A percentile compares a stretch with the other conserved stretches of the same genome.
These are phyloP conservation scores for Allobates femoralis DNA, from an alignment of 2,797 vertebrate species.

Conservation along the genomic window DNA sequence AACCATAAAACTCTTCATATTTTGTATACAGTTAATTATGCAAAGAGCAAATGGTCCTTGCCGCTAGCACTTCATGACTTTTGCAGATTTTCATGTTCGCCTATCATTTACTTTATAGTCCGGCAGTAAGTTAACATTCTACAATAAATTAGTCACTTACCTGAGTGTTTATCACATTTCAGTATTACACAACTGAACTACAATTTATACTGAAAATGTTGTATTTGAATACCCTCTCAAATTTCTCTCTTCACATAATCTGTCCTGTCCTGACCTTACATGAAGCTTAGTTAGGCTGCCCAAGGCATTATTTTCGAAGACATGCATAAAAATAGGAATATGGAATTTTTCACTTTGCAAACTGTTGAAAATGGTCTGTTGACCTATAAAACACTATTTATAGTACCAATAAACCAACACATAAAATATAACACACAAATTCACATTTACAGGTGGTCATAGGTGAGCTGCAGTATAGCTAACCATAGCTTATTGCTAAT, in stretches of 20 bases:
- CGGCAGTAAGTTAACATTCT: neutral
- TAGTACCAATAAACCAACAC: neutral
- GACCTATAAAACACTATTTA: neutral
- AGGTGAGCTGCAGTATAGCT: neutral
- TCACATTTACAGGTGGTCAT: neutral
- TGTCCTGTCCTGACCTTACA: neutral
- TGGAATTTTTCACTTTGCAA: neutral
- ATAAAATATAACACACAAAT: neutral
- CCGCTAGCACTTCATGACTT: neutral
- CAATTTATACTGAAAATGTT: neutral
- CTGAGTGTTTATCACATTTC: neutral
- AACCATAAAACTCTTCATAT: neutral
- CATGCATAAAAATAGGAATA: neutral
- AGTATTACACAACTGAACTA: neutral
- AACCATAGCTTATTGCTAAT: neutral
- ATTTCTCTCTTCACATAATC: neutral
- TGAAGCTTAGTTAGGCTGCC: neutral
- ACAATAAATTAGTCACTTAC: neutral
- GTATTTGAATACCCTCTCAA: neutral
- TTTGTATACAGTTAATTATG: neutral
- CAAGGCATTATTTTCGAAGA: neutral
- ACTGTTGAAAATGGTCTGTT: neutral
- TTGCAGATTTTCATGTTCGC: neutral
- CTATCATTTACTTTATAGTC: neutral
- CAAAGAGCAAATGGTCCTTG: neutral